Conservation (phyloP, 2,113 vertebrate genomes). For the Corythaixoides concolor region DNA sequence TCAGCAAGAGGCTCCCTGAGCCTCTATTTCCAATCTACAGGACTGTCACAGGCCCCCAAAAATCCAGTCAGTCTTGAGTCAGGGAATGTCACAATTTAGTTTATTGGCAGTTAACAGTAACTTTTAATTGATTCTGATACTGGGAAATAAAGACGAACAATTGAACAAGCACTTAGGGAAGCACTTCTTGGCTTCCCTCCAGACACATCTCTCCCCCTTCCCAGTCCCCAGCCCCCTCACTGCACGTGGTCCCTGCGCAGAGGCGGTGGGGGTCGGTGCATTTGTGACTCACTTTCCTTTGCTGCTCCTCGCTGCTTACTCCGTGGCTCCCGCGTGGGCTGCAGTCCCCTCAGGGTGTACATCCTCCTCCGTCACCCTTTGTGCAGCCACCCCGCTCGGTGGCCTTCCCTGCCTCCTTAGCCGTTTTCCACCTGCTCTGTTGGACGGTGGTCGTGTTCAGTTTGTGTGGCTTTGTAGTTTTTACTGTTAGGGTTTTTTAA, state of each 20-base stretch:
- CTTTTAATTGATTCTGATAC: accelerated
- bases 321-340: accelerated
- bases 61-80: accelerated
- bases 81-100: not conserved
- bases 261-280: accelerated
- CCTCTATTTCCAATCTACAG: not conserved
- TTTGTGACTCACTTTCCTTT: not conserved
- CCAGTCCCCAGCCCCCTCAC: not conserved
- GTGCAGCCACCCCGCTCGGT: accelerated
- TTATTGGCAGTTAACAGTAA: not conserved
- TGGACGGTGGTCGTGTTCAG: not conserved
- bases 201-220: not conserved
- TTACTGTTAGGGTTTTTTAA: not conserved
- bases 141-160: not conserved
- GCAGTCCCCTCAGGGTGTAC: not conserved
- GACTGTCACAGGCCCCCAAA: not conserved
- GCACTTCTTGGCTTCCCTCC: not conserved
- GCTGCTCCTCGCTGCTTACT: not conserved
- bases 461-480: not conserved
- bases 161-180: not conserved
- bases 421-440: not conserved
- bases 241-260: accelerated
- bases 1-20: not conserved
- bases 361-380: accelerated
- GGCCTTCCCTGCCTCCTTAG: not conserved